Conservation (phyloP, 2,888 invertebrate genomes). For the Saturnia japonica region DNA sequence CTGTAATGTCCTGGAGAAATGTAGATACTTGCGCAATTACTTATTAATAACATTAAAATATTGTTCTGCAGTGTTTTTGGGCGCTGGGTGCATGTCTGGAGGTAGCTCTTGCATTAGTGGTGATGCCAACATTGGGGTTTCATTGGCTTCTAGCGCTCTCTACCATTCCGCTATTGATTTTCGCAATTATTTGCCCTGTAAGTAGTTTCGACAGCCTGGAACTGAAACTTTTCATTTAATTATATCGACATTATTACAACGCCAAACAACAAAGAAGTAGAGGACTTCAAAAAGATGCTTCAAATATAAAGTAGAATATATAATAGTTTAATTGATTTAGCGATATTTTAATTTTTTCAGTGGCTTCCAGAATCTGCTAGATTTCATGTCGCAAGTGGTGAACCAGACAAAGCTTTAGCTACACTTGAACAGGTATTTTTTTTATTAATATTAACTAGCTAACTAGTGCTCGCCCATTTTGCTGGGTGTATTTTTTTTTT, state of each 20-base stretch:
- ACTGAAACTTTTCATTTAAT: background rate
- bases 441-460: no score
- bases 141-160: conserved; percentile 96
- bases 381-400: conserved; percentile 93
- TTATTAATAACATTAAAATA: background rate
- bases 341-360: conserved; percentile 70
- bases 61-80: conserved; percentile 91
- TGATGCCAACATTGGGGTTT: conserved; percentile 96
- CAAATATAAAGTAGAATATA: no score
- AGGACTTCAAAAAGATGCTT: background rate
- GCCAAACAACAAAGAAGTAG: background rate
- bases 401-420: conserved; percentile 91
- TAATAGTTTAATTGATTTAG: no score
- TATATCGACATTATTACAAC: background rate
- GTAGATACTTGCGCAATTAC: background rate
- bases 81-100: conserved; percentile 97
- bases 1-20: no score
- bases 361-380: conserved; percentile 97
- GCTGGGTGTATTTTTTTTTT: no score
- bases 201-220: conserved; percentile 50
- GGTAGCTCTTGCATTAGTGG: conserved; percentile 92
- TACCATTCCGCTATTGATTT: conserved; percentile 92
- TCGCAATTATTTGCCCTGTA: conserved; percentile 90
- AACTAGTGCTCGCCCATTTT: no score
- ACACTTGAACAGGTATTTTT: conserved; percentile 87